Evolutionary conservation across 2,888 invertebrate genomes (phyloP), one percentile per base, ranked within the genome.

Genomic region (Hyposoter didymator): DNA sequence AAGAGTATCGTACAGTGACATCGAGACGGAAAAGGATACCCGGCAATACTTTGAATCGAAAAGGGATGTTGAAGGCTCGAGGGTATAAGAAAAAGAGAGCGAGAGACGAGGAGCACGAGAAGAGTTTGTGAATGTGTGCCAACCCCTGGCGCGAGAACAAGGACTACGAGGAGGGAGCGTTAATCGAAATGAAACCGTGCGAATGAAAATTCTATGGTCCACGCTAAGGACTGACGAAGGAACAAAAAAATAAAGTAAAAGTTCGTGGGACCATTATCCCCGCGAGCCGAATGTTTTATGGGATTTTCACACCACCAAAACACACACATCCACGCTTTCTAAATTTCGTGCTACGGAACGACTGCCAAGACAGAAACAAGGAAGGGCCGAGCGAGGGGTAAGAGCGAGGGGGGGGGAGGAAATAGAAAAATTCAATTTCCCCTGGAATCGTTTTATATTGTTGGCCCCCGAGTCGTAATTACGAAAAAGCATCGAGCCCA

Each of bases 151-250:
- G 43, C 55, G 52, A 64, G 32, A 43, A 59, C 75, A 32, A 49
- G 47, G 64, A 64, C 62, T 10, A 43, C 32, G 72, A 59, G 72
- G 62, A 87, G 92, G 90, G 91, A 88, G 90, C 91, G 91, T 92
- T 92, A 93, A 93, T 93, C 92, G 92, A 93, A 93, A 93, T 92
- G 92, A 93, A 92, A 92, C 92, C 92, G 92, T 92, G 92, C 92
- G 92, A 93, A 92, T 92, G 92, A 92, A 92, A 92, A 92, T 91
- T 92, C 92, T 89, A 89, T 89, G 89, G 90, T 89, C 82, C 87
- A 84, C 62, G 80, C 73, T 73, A 87, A 87, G 84, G 84, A 76
- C 76, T 72, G 45, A 6, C 12, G 70, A 19, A 43, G n/a, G 39
- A 69, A 43, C 7, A 62, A 70, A n/a, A 35, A 59, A 67, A 32